These are phyloP conservation scores for Trinorchestia longiramus DNA, from an alignment of 1,140 invertebrate species.

Conservation along the genomic window DNA sequence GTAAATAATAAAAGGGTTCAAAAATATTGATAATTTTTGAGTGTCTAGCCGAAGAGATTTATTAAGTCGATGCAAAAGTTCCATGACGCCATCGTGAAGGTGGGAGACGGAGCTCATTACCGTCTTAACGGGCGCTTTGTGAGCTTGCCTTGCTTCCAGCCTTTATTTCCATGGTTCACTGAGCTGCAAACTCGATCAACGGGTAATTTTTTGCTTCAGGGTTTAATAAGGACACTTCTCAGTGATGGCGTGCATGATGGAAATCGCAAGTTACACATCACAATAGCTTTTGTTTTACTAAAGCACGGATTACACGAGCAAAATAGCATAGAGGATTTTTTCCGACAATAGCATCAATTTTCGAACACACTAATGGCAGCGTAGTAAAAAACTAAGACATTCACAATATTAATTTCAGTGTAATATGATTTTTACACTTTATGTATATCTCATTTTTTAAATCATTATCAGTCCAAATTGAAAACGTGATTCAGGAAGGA, in stretches of 20 bases:
- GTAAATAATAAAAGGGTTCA: no score
- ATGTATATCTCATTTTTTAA: no score
- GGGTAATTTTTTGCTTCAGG: background rate
- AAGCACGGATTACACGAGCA: background rate
- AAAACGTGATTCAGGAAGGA: no score
- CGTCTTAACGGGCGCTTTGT: background rate
- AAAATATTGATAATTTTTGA: background rate
- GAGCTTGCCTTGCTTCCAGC: background rate
- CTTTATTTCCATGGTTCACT: background rate
- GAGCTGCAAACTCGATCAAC: background rate
- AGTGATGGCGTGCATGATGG: background rate
- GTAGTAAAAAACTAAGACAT: no score
- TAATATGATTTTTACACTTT: no score
- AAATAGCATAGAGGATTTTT: background rate
- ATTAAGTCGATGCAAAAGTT: background rate
- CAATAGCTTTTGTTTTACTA: background rate
- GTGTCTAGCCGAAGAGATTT: background rate
- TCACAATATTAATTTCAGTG: no score
- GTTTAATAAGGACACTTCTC: background rate
- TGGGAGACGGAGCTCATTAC: background rate
- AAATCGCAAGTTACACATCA: background rate
- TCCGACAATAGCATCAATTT: no score
- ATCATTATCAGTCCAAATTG: no score
- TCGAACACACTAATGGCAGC: no score
- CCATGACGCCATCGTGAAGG: background rate